Conservation (phyloP, 1,140 invertebrate species). For the Ptiloglossa arizonensis region DNA sequence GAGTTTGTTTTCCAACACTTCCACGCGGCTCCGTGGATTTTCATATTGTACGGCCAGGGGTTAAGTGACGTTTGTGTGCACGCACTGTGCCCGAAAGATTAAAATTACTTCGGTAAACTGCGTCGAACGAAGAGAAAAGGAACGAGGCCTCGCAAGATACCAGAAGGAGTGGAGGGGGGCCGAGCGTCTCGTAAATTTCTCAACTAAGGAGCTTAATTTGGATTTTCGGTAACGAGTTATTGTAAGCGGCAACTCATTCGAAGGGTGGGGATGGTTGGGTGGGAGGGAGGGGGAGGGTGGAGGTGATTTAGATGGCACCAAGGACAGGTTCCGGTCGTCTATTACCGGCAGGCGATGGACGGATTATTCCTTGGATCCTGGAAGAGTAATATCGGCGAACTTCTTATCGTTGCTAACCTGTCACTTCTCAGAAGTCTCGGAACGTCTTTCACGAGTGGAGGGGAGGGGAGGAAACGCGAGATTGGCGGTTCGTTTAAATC, state of each 20-base stretch:
- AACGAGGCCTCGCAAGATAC: constrained; percentile 12
- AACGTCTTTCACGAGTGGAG: too few relatives aligned
- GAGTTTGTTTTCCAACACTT: constrained; percentile 48
- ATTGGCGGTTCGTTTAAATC: constrained; percentile 8
- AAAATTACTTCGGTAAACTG: constrained; percentile 81
- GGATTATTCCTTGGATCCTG: constrained; percentile 60
- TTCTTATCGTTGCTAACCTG: constrained; percentile 51
- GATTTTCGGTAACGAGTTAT: constrained; percentile 81
- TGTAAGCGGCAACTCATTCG: constrained; percentile 73
- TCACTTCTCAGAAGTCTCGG: constrained; percentile 28
- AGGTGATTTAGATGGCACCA: constrained; percentile 68
- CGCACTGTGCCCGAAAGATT: constrained; percentile 74
- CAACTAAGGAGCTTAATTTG: constrained; percentile 82
- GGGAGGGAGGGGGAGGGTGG: too few relatives aligned
- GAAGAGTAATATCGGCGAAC: constrained; percentile 53
- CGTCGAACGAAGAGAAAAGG: constrained; percentile 48
- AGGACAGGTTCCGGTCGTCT: constrained; percentile 64
- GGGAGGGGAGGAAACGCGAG: too few relatives aligned
- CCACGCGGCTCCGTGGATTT: neutral
- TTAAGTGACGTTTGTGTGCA: constrained; percentile 40
- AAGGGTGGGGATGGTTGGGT: constrained; percentile 46
- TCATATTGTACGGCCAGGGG: neutral
- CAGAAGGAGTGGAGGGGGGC: constrained; percentile 38
- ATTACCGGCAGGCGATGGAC: constrained; percentile 55
- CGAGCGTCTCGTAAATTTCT: constrained; percentile 80